These are phyloP conservation scores for Rostratula benghalensis DNA, from an alignment of 2,113 vertebrate species.

Conservation along the genomic window DNA sequence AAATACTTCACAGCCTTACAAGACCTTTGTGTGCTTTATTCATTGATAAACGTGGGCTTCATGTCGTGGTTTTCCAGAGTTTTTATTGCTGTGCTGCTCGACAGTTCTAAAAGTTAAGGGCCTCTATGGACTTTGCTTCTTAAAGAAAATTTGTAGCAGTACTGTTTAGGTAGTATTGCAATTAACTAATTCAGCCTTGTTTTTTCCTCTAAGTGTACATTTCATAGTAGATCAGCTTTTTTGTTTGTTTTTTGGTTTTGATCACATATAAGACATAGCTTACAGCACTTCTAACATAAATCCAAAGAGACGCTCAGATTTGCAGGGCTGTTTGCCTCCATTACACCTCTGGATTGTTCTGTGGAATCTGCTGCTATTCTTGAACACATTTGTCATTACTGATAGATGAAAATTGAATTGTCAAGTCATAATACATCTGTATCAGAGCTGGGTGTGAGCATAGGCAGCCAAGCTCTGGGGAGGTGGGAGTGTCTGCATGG, in stretches of 20 bases:
- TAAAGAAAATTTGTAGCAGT: not conserved
- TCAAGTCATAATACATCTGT: not conserved
- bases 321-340: not conserved
- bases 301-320: not conserved
- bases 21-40: not conserved
- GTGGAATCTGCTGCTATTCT: not conserved
- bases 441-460: not conserved
- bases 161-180: not conserved
- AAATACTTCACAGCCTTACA: not conserved
- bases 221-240: not conserved
- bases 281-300: not conserved
- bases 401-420: accelerated
- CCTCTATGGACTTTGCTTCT: not conserved
- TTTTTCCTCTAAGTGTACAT: not conserved
- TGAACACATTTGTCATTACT: not conserved
- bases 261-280: not conserved
- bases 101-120: not conserved
- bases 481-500: not conserved
- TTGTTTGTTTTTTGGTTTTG: not conserved
- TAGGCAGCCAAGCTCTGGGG: not conserved
- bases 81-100: not conserved
- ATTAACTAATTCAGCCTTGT: not conserved
- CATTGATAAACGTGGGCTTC: not conserved
- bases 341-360: not conserved
- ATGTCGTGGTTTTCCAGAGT: not conserved